Evolutionary conservation across 2,888 invertebrate species (phyloP).

Genomic region (Nysson spinosus): DNA sequence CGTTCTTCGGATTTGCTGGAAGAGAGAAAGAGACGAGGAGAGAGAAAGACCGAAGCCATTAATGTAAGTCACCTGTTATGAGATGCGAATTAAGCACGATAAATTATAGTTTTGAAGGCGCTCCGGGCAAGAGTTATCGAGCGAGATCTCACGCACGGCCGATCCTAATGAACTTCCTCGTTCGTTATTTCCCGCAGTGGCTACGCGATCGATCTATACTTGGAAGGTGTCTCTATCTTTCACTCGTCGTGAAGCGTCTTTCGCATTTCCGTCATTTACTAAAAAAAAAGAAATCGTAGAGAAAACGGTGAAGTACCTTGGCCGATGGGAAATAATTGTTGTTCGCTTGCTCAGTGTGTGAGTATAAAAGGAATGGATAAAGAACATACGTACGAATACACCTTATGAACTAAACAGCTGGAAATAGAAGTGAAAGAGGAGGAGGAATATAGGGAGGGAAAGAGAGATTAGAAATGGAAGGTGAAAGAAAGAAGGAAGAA

Average conservation of each 20-base stretch:
- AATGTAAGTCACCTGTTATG: conserved; percentile 51
- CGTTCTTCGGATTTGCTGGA: no score
- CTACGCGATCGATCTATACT: background rate
- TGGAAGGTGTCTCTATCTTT: no score
- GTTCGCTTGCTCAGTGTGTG: no score
- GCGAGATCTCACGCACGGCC: conserved; percentile 28
- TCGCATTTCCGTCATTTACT: no score
- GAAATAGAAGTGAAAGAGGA: conserved; percentile 22
- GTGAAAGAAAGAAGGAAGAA: conserved; percentile 25
- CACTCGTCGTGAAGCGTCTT: no score
- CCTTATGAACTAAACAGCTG: conserved; percentile 19
- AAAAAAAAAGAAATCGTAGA: no score
- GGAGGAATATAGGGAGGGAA: conserved; percentile 32
- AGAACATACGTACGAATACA: background rate
- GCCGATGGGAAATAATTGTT: no score
- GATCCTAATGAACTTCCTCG: conserved; percentile 41
- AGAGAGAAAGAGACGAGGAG: no score
- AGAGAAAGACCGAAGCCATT: conserved; percentile 41
- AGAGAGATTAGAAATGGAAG: conserved; percentile 24
- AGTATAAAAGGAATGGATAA: background rate
- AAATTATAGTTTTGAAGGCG: conserved; percentile 36
- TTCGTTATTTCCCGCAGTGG: background rate
- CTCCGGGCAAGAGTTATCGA: conserved; percentile 30
- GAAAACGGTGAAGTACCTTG: no score
- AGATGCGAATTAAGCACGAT: conserved; percentile 47